phyloP scores from a whole-genome alignment of 30 jellyfish, hydroid and myxozoan species.

The Aurelia coerulea region DNA sequence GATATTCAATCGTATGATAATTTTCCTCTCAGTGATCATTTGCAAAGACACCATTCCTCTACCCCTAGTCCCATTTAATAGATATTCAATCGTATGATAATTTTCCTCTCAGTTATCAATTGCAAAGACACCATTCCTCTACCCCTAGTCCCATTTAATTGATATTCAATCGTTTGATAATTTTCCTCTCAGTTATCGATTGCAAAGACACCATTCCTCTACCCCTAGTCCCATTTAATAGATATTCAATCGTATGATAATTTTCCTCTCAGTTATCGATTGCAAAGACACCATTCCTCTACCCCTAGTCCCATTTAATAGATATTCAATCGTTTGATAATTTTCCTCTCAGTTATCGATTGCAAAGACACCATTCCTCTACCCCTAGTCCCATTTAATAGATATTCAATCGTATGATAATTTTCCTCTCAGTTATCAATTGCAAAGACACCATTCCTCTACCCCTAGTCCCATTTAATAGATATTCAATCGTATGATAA shows the following conservation, averaged over 20 bases:
- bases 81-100: not conserved
- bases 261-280: conserved; percentile 51
- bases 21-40: conserved; percentile 52
- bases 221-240: too few relatives aligned
- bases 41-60: not conserved
- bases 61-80: too few relatives aligned
- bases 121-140: conserved; percentile 2
- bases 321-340: not conserved
- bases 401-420: not conserved
- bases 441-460: not conserved
- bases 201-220: not conserved
- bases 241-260: not conserved
- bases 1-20: not conserved
- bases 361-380: conserved; percentile 2
- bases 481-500: not conserved
- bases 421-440: conserved; percentile 52
- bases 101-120: not conserved
- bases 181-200: conserved; percentile 51
- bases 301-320: too few relatives aligned
- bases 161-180: not conserved
- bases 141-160: too few relatives aligned
- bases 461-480: too few relatives aligned
- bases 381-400: too few relatives aligned
- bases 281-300: not conserved
- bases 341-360: conserved; percentile 31